Evolutionary conservation across 2,797 vertebrate species (phyloP).

Genomic region (Chromobotia macracanthus): DNA sequence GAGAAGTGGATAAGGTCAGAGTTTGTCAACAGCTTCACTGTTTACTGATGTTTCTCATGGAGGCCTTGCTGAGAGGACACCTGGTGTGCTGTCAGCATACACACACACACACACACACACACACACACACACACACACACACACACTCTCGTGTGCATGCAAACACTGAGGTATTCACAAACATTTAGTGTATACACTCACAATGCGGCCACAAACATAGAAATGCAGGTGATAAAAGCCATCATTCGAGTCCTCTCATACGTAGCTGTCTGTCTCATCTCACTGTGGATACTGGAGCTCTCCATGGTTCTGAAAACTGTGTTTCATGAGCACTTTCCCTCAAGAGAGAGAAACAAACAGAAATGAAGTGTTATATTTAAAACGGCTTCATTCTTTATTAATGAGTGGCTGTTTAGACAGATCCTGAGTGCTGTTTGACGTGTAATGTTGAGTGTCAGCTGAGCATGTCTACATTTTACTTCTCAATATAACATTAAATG

Average conservation of each 20-base stretch:
- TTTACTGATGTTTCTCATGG: conserved; percentile 74
- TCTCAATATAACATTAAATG: conserved; percentile 48
- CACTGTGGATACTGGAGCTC: conserved; percentile 56
- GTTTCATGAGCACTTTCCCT: conserved; percentile 56
- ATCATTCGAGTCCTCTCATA: background rate
- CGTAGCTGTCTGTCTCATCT: background rate
- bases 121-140: conserved; percentile 15
- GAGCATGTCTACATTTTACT: conserved; percentile 64
- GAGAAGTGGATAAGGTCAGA: conserved; percentile 67
- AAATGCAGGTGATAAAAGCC: conserved; percentile 37
- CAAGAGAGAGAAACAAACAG: conserved; percentile 1
- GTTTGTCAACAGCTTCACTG: conserved; percentile 69
- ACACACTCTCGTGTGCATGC: background rate
- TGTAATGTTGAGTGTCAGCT: conserved; percentile 75
- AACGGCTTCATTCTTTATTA: conserved; percentile 77
- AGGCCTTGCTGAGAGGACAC: conserved; percentile 72
- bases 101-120: conserved; percentile 3
- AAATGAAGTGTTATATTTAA: conserved; percentile 70
- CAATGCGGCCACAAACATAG: conserved; percentile 28
- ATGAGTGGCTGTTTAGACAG: conserved; percentile 78
- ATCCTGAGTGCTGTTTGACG: conserved; percentile 79
- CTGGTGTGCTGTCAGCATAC: conserved; percentile 75
- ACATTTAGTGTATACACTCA: conserved; percentile 22
- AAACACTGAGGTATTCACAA: conserved; percentile 48
- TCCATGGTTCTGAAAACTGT: conserved; percentile 75